Percentiles rank a stretch among this genome's conserved stretches.
These are phyloP conservation scores for Bactericera cockerelli DNA, from an alignment of 1,140 invertebrate species.

Conservation along the genomic window DNA sequence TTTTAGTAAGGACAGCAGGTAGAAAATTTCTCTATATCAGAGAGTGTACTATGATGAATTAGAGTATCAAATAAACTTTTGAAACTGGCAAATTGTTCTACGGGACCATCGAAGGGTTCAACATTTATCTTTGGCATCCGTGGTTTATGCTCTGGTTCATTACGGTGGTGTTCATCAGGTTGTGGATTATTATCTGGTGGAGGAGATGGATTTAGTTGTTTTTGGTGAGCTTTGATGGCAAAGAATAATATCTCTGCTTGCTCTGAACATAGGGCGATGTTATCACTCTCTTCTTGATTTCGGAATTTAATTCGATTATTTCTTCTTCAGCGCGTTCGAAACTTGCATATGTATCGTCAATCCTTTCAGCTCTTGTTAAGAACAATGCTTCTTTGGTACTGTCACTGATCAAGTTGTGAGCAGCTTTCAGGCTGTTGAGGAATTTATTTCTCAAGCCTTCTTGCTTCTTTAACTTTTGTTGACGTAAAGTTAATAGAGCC, in stretches of 20 bases:
- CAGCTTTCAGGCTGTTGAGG: not conserved
- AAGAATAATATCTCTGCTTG: not conserved
- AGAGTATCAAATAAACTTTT: not conserved
- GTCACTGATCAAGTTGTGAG: not conserved
- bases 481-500: not conserved
- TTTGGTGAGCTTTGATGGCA: not conserved
- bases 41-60: not conserved
- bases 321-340: not conserved
- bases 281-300: not conserved
- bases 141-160: not conserved
- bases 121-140: not conserved
- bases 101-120: not conserved
- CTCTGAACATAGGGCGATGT: not conserved
- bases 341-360: not conserved
- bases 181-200: not conserved
- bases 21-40: constrained; percentile 3
- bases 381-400: not conserved
- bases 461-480: not conserved
- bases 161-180: not conserved
- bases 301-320: not conserved
- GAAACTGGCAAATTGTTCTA: not conserved
- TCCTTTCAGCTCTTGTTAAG: not conserved
- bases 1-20: not conserved
- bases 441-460: not conserved
- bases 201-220: not conserved